Percentiles rank a stretch among this genome's conserved stretches.
These are phyloP conservation scores for Lepus townsendii DNA, from an alignment of 2,797 vertebrate genomes.

Conservation along the genomic window DNA sequence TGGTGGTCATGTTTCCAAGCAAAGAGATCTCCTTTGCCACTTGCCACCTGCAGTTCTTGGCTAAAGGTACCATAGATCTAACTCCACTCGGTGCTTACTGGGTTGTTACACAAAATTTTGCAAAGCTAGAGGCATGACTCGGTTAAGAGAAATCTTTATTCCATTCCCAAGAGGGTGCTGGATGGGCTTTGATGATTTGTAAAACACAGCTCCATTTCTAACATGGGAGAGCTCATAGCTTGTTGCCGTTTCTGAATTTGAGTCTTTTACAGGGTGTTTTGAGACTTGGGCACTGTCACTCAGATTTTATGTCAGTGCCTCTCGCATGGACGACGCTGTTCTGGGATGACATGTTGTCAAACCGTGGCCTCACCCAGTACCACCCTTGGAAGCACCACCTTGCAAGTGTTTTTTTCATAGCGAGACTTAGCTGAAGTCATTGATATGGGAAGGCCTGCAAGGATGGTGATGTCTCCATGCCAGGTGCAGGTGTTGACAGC, in stretches of 20 bases:
- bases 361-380: not conserved
- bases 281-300: not conserved
- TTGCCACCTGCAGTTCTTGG: not conserved
- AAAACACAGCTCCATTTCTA: slow-evolving; percentile 55
- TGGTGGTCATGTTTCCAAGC: not conserved
- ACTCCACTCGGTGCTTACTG: slow-evolving; percentile 18
- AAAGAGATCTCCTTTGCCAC: not conserved
- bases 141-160: slow-evolving; percentile 37
- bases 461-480: slow-evolving; percentile 55
- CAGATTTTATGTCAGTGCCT: not conserved
- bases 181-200: not conserved
- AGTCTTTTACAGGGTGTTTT: slow-evolving; percentile 51
- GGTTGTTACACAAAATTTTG: slow-evolving; percentile 48
- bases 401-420: slow-evolving; percentile 25
- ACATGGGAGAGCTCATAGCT: not conserved
- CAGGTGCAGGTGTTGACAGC: slow-evolving; percentile 41
- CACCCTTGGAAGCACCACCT: slow-evolving; percentile 51
- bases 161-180: not conserved
- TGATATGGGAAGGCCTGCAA: slow-evolving; percentile 73
- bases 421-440: slow-evolving; percentile 64
- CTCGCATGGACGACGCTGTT: not conserved
- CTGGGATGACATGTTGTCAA: slow-evolving; percentile 26
- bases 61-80: slow-evolving; percentile 17
- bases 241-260: slow-evolving; percentile 54
- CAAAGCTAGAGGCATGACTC: slow-evolving; percentile 5